A percentile compares a stretch with the other conserved stretches of the same genome.
Evolutionary conservation across 2,797 vertebrate species (phyloP).

Genomic region (Erithacus rubecula): DNA sequence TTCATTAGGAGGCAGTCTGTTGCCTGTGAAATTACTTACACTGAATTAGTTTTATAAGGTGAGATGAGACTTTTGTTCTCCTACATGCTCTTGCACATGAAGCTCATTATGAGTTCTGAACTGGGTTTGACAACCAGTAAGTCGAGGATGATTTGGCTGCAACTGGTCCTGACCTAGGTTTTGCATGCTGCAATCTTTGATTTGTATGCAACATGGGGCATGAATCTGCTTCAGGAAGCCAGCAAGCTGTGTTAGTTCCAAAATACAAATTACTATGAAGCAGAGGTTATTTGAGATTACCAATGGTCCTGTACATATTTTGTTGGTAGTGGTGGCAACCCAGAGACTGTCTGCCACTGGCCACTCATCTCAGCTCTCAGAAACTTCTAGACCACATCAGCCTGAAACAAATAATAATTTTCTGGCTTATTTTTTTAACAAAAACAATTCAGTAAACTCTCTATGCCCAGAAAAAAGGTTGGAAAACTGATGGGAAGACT

Average conservation of each 20-base stretch:
- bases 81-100: rapidly evolving
- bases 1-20: neutral
- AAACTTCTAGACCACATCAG: neutral
- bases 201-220: neutral
- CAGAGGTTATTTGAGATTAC: neutral
- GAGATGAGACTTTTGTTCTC: neutral
- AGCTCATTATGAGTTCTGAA: neutral
- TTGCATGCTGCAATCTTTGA: neutral
- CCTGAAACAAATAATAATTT: neutral
- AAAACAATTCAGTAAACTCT: neutral
- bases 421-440: neutral
- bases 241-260: neutral
- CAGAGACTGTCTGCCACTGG: neutral
- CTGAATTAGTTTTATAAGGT: rapidly evolving
- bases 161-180: neutral
- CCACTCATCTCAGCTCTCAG: neutral
- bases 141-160: neutral
- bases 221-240: neutral
- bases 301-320: neutral
- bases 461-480: neutral
- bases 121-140: neutral
- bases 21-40: neutral
- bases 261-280: neutral
- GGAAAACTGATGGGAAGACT: neutral
- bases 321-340: neutral